Base-by-base conservation (phyloP, 2,797 vertebrate genomes). In the Nothura maculosa region DNA sequence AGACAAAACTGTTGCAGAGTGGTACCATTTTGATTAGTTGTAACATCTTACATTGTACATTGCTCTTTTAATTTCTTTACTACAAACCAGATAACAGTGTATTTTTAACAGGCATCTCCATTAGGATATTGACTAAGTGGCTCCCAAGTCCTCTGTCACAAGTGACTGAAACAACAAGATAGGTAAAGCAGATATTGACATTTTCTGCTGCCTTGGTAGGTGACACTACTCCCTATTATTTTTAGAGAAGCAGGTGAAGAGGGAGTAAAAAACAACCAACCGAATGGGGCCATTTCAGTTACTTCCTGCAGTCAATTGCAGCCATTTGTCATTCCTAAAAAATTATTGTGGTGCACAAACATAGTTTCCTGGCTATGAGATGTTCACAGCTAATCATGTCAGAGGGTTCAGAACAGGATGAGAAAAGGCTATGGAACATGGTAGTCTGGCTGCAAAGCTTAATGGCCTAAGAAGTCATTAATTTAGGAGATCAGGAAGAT, bases 21-120 rank as follows among this genome's bases (percentile, higher is more conserved):
- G 60, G 25, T 63, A 75, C 81, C 60, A 60, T 83, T 94, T 90
- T 94, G 54, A 90, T 89, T 89, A 89, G 78, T 73, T 64, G 45
- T 62, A 85, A 62, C 64, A 81, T 81, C 87, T 93, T 76, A 70
- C 52, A 48, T 36, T 92, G 38, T 67, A 84, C 25, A n/a, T 57
- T 88, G 40, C 48, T 84, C 40, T 93, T 91, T 85, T 89, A 88
- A 82, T 69, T 93, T 90, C 84, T 91, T 95, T 89, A 89, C 85
- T 89, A 87, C 77, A 67, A 90, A 72, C 52, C 24, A 91, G 93
- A 73, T 83, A 87, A 78, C 58, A 74, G 45, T 28, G 77, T 93
- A 82, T 90, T 94, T 94, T 96, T 92, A 94, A 95, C 74, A 90
- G 77, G 80, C 61, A 84, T 88, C 82, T 95, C 89, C 80, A 91